phyloP scores from a whole-genome alignment of 1,140 invertebrate genomes.

The Drosophila watanabei region DNA sequence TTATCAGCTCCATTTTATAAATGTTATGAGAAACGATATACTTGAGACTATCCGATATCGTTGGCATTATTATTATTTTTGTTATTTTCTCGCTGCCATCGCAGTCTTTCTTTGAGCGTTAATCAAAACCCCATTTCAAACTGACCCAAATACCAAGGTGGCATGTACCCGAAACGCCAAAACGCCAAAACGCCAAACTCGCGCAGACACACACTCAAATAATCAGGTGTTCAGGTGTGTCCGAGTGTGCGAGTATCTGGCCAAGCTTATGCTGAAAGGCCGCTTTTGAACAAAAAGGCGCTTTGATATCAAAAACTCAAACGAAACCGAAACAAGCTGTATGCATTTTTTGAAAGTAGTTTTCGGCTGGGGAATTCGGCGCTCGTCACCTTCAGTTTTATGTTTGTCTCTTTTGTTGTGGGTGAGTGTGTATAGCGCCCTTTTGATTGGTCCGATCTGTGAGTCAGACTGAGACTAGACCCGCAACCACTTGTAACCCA shows the following conservation, averaged over 20 bases:
- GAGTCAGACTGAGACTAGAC: constrained; percentile 48
- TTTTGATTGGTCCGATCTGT: constrained; percentile 47
- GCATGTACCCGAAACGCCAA: constrained; percentile 63
- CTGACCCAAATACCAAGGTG: constrained; percentile 80
- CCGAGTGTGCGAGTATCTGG: constrained; percentile 26
- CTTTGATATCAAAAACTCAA: constrained; percentile 54
- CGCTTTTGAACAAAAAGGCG: constrained; percentile 62
- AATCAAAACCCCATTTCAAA: constrained; percentile 76
- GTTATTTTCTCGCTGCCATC: constrained; percentile 16
- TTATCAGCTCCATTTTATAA: constrained; percentile 7
- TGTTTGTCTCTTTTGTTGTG: constrained; percentile 19
- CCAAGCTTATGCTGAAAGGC: constrained; percentile 61
- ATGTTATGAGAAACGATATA: constrained; percentile 1
- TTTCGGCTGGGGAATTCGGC: constrained; percentile 43
- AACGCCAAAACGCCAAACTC: constrained; percentile 52
- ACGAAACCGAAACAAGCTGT: constrained; percentile 62
- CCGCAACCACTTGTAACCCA: constrained; percentile 43
- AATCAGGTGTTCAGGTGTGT: constrained; percentile 61
- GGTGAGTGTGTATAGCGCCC: constrained; percentile 20
- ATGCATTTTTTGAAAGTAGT: constrained; percentile 77
- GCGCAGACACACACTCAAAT: constrained; percentile 24
- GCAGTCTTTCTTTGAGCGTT: constrained; percentile 46
- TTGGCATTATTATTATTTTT: constrained; percentile 1
- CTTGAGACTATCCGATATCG: not conserved
- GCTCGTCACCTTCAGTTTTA: constrained; percentile 52